Evolutionary conservation across 1,140 invertebrate species (phyloP), one percentile per base, ranked within the genome.

Genomic region (Heliconius hermathena): DNA sequence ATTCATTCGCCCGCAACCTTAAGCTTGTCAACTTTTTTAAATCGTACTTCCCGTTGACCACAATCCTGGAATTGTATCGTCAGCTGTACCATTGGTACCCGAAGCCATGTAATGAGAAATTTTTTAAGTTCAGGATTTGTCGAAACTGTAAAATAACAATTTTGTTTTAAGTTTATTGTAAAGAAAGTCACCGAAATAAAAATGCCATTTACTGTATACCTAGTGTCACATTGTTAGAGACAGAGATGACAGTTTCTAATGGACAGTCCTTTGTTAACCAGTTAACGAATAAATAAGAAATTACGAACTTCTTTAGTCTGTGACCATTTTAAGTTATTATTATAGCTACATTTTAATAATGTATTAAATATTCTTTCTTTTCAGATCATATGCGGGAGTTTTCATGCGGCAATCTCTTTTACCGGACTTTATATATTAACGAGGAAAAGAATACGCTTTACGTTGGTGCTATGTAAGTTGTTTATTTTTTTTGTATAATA

Each of bases 401-500:
- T 95, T 97, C 96, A 82, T 98, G 98, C 89, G 98, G 98, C 36
- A 97, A 96, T 93, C 95, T 97, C 85, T 98, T 98, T 94, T 99
- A 99, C 95, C 96, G 98, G 83, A 98, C 98, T 20, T 97, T 99
- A 84, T 97, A 98, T 90, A 95, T 99, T 94, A 98, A 98, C 92
- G 96, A 97, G 89, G 97, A 97, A 88, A 95, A 96, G 88, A 97
- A 98, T 90, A 96, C 96, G 60, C 96, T 99, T 79, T 99, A 98
- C 92, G 97, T 99, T 86, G 98, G 98, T 90, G 98, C 98, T 87
- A 99, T 99, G 98, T 99, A 96, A 98, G 98, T 98, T 93, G 22
- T 75, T 16, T 38, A 46, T 46, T 46, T 46, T 46, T 46, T 75
- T 71, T n/a, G n/a, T n/a, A n/a, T n/a, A n/a, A 26, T 75, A 71